These are phyloP conservation scores for Dendroctonus valens DNA, from an alignment of 1,140 invertebrate species.

Conservation along the genomic window DNA sequence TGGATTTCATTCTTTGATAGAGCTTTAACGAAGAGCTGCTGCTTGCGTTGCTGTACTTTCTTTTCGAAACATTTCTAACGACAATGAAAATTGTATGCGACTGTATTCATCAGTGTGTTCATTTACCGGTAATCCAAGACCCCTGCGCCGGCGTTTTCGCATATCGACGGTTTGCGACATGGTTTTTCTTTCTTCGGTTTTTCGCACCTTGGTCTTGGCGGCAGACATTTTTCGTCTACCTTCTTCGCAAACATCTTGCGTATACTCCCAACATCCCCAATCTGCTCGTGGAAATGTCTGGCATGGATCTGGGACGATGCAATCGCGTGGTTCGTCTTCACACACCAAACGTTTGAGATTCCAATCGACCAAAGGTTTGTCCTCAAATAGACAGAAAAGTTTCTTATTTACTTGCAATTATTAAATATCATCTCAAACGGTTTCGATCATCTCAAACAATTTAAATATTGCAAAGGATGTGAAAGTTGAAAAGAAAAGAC, in stretches of 20 bases:
- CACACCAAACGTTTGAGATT: slow-evolving; percentile 27
- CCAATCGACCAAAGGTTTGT: slow-evolving; percentile 30
- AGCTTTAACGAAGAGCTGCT: slow-evolving; percentile 10
- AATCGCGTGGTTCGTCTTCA: slow-evolving; percentile 27
- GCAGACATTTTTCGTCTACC: slow-evolving; percentile 17
- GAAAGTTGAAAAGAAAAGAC: too few species aligned
- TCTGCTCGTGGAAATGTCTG: slow-evolving; percentile 30
- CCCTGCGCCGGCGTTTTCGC: slow-evolving; percentile 3
- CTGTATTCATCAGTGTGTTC: not conserved
- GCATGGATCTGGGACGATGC: slow-evolving; percentile 28
- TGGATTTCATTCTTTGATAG: not conserved
- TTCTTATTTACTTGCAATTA: too few species aligned
- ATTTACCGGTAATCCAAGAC: slow-evolving; percentile 13
- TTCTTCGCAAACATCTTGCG: slow-evolving; percentile 10
- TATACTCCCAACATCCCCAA: slow-evolving; percentile 36
- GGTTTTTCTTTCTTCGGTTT: slow-evolving; percentile 6
- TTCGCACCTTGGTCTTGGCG: not conserved
- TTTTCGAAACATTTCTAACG: slow-evolving; percentile 1
- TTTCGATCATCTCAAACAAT: too few species aligned
- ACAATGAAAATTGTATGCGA: not conserved
- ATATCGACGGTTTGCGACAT: slow-evolving; percentile 4
- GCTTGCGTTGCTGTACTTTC: slow-evolving; percentile 11
- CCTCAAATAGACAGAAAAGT: slow-evolving; percentile 5
- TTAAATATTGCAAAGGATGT: too few species aligned
- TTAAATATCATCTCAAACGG: too few species aligned